Evolutionary conservation across 2,113 vertebrate genomes (phyloP).

Genomic region (Redunca redunca): DNA sequence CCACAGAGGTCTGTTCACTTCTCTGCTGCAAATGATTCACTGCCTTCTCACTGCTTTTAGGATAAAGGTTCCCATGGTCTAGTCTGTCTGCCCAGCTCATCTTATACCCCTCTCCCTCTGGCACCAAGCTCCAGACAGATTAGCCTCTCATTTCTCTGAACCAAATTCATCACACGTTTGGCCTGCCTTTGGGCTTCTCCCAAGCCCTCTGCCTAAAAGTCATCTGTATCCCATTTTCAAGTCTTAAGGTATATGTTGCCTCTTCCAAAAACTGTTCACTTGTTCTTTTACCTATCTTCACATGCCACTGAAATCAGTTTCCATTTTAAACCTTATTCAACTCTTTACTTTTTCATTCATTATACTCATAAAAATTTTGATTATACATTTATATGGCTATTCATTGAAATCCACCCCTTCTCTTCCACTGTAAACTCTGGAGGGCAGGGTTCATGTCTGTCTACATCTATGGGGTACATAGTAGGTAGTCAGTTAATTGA

Average conservation of each 20-base stretch:
- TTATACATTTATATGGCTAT: neutral
- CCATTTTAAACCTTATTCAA: conserved; percentile 1
- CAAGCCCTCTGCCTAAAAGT: neutral
- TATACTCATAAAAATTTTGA: neutral
- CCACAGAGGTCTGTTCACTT: neutral
- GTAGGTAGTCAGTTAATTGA: neutral
- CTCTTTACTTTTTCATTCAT: neutral
- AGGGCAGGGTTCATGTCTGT: neutral
- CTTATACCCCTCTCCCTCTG: neutral
- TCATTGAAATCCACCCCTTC: neutral
- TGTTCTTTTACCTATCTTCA: neutral
- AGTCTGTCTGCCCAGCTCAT: neutral
- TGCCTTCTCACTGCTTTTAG: neutral
- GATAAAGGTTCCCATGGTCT: neutral
- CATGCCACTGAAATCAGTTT: neutral
- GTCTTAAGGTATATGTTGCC: neutral
- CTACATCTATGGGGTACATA: neutral
- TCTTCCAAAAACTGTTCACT: neutral
- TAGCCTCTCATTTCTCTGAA: neutral
- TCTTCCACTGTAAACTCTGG: neutral
- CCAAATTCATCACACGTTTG: neutral
- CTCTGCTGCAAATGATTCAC: neutral
- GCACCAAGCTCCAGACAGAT: neutral
- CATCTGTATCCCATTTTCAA: neutral
- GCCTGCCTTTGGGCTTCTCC: neutral